Base-by-base conservation (phyloP, 2,113 vertebrate species). In the Silurus glanis region DNA sequence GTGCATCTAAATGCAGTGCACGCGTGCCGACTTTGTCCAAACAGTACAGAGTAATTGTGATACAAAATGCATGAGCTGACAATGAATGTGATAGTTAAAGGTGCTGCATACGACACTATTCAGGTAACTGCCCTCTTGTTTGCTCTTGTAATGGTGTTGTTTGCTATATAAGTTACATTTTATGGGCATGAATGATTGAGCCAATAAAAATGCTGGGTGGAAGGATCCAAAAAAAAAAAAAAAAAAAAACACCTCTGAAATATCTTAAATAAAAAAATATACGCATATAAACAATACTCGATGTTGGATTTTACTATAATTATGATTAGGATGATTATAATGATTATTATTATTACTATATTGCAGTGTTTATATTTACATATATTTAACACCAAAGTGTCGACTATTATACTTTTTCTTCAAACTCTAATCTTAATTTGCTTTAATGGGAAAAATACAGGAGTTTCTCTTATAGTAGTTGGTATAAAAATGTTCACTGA, bases 11-110 rank as follows among this genome's bases (percentile, higher is more conserved):
- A 80, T 58, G 21, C 76, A 80, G 37, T 7, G 64, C 51, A 80
- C 53, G 21, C 28, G 66, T 45, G 61, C n/a, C 59, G 74, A 37
- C 67, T 81, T 37, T n/a, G 37, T 56, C 53, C 51, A 58, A 75
- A 69, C 67, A 45, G n/a, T 19, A 72, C 14, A 84, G 10, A 62
- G 62, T 69, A 84, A 80, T 80, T 23, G 13, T 47, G 28, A 80
- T 71, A 16, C 28, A 59, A 71, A 86, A 71, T 49, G 51, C 76
- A 71, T 25, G 53, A 71, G 84, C 55, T 67, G 66, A 71, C 62
- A 79, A 81, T 59, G 67, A 86, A 80, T 47, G 84, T 13, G 28
- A 71, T 37, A 12, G 51, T 55, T 71, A 85, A 86, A 86, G 84
- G 78, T 80, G 61, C 49, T 45, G 61, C 62, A 45, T 21, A 21